Base-by-base conservation (phyloP, 2,888 invertebrate genomes). In the Oscheius sp. region DNA sequence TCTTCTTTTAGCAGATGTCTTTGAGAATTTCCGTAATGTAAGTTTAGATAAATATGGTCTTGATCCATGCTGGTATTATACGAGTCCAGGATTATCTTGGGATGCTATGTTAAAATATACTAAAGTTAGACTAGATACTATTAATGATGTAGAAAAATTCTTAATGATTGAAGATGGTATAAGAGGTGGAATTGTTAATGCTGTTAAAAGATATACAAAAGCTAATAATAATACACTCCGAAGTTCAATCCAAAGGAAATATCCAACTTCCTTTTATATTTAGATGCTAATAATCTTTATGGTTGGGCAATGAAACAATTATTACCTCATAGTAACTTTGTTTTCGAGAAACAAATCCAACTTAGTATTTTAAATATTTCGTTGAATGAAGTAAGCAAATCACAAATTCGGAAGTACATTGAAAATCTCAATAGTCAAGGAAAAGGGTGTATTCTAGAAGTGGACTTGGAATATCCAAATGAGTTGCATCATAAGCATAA, bases 401-500 rank as follows among this genome's bases (percentile, higher is more conserved):
- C 24, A 22, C 6, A n/a, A 9, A 26, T 68, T 36, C 12, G 5
- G 51, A 30, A 72, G 3, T 57, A 57, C 26, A 57, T 57, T 57
- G 41, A 41, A 36, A 36, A 59, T 12, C 26, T 65, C 14, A 44
- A 72, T 32, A 56, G 17, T 2, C 24, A 26, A 63, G 76, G 80
- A 32, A 67, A 62, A 9, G 86, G 86, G 0, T 86, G 84, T 64
- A 82, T 87, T 24, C 71, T 88, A 4, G 86, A 88, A 71, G 87
- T 88, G 1, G 87, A 88, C 67, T 64, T 88, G 20, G 77, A 84
- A 30, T 87, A 88, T 75, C 87, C 87, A 2, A 24, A 75, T 12
- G 59, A 80, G 17, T 63, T 87, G 12, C 87, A 88, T 67, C 78
- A 86, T 38, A 8, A 44, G 8, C 87, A 84, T 64, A 80, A 78